Evolutionary conservation across 2,888 invertebrate species (phyloP).

Genomic region (Dasypogon diadema): DNA sequence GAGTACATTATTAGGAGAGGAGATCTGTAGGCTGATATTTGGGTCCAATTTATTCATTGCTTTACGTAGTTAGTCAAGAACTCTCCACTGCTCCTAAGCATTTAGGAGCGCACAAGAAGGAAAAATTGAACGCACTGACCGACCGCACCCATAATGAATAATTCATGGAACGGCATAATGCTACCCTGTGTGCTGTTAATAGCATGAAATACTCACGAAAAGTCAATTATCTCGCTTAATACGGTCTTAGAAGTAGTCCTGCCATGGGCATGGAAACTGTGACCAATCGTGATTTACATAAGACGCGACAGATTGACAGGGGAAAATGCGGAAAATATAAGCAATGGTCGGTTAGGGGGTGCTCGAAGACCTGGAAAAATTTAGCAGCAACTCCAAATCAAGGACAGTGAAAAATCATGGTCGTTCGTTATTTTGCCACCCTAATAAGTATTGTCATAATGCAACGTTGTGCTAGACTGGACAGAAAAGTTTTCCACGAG

Average conservation of each 20-base stretch:
- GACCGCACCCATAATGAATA: slow-evolving; percentile 25
- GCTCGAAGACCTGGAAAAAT: neutral
- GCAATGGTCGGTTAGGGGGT: neutral
- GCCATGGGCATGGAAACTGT: slow-evolving; percentile 1
- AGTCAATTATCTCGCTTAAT: slow-evolving; percentile 33
- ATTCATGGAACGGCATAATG: slow-evolving; percentile 8
- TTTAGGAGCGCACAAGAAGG: neutral
- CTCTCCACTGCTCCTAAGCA: neutral
- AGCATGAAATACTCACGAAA: slow-evolving; percentile 38
- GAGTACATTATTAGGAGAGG: too few relatives aligned
- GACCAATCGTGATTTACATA: slow-evolving; percentile 37
- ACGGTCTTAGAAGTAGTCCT: neutral
- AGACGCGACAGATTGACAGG: slow-evolving; percentile 5
- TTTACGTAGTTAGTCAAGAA: neutral
- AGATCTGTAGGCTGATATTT: too few relatives aligned
- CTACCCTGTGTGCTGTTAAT: slow-evolving; percentile 20
- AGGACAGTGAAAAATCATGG: neutral
- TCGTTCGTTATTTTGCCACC: slow-evolving; percentile 1
- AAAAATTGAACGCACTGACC: slow-evolving; percentile 22
- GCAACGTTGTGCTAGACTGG: neutral
- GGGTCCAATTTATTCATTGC: slow-evolving; percentile 23
- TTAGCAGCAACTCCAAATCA: slow-evolving; percentile 25
- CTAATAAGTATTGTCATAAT: neutral
- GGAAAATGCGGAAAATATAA: neutral
- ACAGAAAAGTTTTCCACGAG: slow-evolving; percentile 32